phyloP scores from a whole-genome alignment of 2,888 invertebrate genomes.

The Phaonia tiefii region DNA sequence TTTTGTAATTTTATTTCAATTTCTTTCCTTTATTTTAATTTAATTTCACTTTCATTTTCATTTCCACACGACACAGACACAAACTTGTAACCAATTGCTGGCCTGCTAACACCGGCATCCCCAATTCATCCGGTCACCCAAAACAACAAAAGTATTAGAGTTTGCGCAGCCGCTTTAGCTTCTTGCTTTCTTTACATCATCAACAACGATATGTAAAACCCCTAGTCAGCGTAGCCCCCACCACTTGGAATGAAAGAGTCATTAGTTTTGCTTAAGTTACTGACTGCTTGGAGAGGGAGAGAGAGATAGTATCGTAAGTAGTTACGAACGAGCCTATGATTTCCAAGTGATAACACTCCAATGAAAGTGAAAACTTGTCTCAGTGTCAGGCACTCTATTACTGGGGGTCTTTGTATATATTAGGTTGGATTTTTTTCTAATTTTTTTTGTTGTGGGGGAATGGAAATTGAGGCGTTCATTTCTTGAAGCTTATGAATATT shows the following conservation, averaged over 20 bases:
- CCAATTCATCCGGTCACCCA: slow-evolving; percentile 61
- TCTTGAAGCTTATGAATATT: slow-evolving; percentile 65
- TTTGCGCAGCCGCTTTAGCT: too few relatives aligned
- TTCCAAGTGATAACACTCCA: slow-evolving; percentile 59
- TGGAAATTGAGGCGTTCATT: slow-evolving; percentile 52
- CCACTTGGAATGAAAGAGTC: slow-evolving; percentile 47
- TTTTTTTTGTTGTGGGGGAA: slow-evolving; percentile 45
- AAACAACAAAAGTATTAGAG: slow-evolving; percentile 12
- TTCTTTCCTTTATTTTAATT: slow-evolving; percentile 63
- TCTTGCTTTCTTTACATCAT: too few relatives aligned
- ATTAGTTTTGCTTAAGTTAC: slow-evolving; percentile 60
- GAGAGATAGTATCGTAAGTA: too few relatives aligned
- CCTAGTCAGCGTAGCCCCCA: too few relatives aligned
- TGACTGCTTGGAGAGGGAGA: too few relatives aligned
- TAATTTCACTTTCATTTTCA: slow-evolving; percentile 66
- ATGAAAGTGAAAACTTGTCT: slow-evolving; percentile 62
- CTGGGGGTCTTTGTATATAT: too few relatives aligned
- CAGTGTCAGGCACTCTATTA: not conserved
- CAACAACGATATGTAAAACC: too few relatives aligned
- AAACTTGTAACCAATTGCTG: too few relatives aligned
- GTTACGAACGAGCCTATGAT: slow-evolving; percentile 46
- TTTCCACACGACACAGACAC: not conserved
- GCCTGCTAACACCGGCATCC: not conserved
- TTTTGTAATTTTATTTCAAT: slow-evolving; percentile 64
- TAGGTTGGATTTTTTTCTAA: slow-evolving; percentile 8